These are phyloP conservation scores for Thereva unica DNA, from an alignment of 2,888 invertebrate species.

Conservation along the genomic window DNA sequence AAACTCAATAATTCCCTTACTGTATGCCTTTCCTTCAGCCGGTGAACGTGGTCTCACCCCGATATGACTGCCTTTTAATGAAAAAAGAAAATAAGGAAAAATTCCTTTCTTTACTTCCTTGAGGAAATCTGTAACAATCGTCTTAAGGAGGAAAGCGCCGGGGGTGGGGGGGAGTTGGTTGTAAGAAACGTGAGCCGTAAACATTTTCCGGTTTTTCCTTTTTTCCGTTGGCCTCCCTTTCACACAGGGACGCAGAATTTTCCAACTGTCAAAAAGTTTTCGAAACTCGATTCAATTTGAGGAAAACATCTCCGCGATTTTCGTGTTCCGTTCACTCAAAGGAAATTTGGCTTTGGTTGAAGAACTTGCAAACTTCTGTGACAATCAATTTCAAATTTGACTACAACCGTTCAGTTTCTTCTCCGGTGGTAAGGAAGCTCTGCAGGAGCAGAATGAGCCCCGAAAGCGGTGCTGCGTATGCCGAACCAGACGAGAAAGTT, in stretches of 20 bases:
- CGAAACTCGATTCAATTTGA: constrained; percentile 28
- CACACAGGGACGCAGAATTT: constrained; percentile 1
- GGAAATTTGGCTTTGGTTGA: constrained; percentile 34
- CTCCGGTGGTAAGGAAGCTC: not conserved
- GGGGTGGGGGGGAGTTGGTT: too few species aligned
- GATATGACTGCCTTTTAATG: too few species aligned
- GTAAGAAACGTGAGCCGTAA: too few species aligned
- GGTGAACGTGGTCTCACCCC: too few species aligned
- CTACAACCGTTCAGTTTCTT: constrained; percentile 24
- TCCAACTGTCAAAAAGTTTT: constrained; percentile 28
- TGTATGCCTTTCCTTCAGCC: too few species aligned
- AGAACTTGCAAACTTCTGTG: constrained; percentile 35
- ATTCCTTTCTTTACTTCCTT: too few species aligned
- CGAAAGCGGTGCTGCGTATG: constrained; percentile 1
- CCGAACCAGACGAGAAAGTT: constrained; percentile 14
- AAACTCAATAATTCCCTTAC: too few species aligned
- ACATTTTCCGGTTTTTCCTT: too few species aligned
- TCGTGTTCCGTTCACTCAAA: constrained; percentile 30
- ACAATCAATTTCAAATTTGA: constrained; percentile 35
- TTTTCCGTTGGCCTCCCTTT: too few species aligned
- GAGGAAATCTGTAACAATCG: too few species aligned
- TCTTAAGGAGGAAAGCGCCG: too few species aligned
- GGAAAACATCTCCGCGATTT: constrained; percentile 31
- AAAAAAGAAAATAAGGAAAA: too few species aligned
- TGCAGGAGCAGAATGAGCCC: not conserved